Evolutionary conservation across 2,888 invertebrate genomes (phyloP), one percentile per base, ranked within the genome.

Genomic region (Sacculina carcini): DNA sequence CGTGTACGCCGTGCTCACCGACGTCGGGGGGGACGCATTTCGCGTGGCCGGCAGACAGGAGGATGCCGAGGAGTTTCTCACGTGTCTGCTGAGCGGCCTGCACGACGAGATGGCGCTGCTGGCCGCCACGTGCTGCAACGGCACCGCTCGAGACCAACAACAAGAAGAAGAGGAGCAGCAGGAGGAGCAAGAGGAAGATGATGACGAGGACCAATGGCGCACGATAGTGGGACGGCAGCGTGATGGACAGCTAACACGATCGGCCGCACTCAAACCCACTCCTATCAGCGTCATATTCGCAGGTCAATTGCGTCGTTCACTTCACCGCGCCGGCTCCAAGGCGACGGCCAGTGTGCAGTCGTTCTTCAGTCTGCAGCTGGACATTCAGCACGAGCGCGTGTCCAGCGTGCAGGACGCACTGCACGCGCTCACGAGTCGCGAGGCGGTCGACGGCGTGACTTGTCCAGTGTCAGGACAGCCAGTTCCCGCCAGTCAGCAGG

Each of bases 61-160:
- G 64, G 94, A 96, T 67, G 94, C 94, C 0, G 94, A 96, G 66
- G 94, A 96, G 65, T 92, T 94, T 67, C 73, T 94, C 2, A 83
- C 87, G 7, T 86, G 83, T 64, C 72, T 94, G 55, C 72, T 96
- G 24, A 94, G 92, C 67, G 84, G 84, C 26, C 74, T 94, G 52
- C 90, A 92, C 63, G 94, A 94, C 66, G 94, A 96, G 70, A 90
- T 94, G 87, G 72, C 51, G 14, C 19, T 28, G 9, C 21, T 12
- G 2, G 40, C 10, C 2, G 19, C 16, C 16, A 3, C 32, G 14
- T 5, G 40, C 16, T 40, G 7, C 40, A 2, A 19, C 19, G 16
- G 14, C n/a, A n/a, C n/a, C n/a, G n/a, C n/a, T n/a, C n/a, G n/a
- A n/a, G n/a, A n/a, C n/a, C n/a, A n/a, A n/a, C n/a, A 62, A 54